Evolutionary conservation across 2,797 vertebrate species (phyloP).

Genomic region (Benthosema pterotum): DNA sequence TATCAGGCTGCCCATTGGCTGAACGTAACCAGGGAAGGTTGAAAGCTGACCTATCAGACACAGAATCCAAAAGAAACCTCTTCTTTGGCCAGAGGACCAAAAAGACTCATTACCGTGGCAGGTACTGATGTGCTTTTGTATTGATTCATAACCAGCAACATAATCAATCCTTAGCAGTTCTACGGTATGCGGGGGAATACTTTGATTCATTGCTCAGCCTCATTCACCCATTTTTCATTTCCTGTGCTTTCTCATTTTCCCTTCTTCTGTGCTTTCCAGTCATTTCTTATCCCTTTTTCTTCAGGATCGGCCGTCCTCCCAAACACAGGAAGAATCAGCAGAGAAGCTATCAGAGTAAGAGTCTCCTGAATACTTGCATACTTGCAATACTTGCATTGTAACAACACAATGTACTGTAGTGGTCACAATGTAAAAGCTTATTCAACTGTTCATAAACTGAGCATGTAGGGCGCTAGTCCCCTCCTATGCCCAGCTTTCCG

Average conservation of each 20-base stretch:
- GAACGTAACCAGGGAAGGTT: conserved; percentile 95
- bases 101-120: conserved; percentile 93
- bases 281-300: conserved; percentile 18
- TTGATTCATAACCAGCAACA: too few relatives aligned
- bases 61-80: conserved; percentile 89
- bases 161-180: too few relatives aligned
- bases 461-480: too few relatives aligned
- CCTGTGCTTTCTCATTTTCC: not conserved
- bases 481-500: too few relatives aligned
- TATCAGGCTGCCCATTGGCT: conserved; percentile 95
- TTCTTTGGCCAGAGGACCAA: conserved; percentile 90
- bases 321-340: conserved; percentile 95
- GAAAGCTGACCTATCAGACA: conserved; percentile 90
- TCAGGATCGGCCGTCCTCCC: conserved; percentile 94
- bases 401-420: too few relatives aligned
- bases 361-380: conserved; percentile 54
- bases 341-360: conserved; percentile 93
- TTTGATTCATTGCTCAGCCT: not conserved
- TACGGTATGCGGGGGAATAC: too few relatives aligned
- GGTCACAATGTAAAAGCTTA: too few relatives aligned
- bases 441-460: too few relatives aligned
- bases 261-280: not conserved
- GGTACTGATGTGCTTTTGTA: conserved; percentile 70
- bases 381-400: not conserved
- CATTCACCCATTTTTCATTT: not conserved